Evolutionary conservation across 2,113 vertebrate species (phyloP).

Genomic region (Lates calcarifer): DNA sequence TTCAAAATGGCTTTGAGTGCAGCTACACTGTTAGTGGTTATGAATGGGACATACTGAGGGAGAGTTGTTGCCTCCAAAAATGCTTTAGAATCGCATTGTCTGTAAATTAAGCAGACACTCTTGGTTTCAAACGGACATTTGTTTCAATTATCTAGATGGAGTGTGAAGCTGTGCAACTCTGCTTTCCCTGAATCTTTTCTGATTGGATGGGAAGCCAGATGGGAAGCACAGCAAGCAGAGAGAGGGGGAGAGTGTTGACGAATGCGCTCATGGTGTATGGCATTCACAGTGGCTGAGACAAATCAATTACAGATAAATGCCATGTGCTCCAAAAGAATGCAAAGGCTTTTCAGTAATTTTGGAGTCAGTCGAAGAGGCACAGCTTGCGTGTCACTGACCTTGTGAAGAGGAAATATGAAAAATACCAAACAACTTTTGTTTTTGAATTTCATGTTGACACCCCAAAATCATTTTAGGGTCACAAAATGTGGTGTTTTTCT

Average conservation of each 20-base stretch:
- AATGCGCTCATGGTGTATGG: constrained; percentile 42
- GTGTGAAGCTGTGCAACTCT: constrained; percentile 40
- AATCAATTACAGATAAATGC: constrained; percentile 75
- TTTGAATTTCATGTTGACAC: constrained; percentile 14
- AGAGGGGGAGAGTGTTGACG: background rate
- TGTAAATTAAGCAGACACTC: constrained; percentile 63
- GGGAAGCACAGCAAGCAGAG: constrained; percentile 28
- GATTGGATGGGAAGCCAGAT: constrained; percentile 58
- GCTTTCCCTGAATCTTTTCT: constrained; percentile 43
- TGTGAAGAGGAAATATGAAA: constrained; percentile 9
- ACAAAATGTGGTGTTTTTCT: background rate
- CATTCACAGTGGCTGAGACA: constrained; percentile 55
- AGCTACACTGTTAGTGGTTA: constrained; percentile 32
- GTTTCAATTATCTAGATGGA: constrained; percentile 66
- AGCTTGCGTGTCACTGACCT: constrained; percentile 26
- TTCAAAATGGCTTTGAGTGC: constrained; percentile 13
- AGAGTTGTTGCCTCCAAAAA: constrained; percentile 44
- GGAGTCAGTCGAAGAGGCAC: constrained; percentile 29
- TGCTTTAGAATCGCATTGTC: constrained; percentile 30
- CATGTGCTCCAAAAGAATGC: constrained; percentile 61
- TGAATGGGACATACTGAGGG: constrained; percentile 35
- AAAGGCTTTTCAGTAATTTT: constrained; percentile 33
- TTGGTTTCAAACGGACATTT: constrained; percentile 62
- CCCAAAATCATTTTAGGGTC: background rate
- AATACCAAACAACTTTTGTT: constrained; percentile 18